Evolutionary conservation across 2,888 invertebrate genomes (phyloP).

Genomic region (Andrena marginata): DNA sequence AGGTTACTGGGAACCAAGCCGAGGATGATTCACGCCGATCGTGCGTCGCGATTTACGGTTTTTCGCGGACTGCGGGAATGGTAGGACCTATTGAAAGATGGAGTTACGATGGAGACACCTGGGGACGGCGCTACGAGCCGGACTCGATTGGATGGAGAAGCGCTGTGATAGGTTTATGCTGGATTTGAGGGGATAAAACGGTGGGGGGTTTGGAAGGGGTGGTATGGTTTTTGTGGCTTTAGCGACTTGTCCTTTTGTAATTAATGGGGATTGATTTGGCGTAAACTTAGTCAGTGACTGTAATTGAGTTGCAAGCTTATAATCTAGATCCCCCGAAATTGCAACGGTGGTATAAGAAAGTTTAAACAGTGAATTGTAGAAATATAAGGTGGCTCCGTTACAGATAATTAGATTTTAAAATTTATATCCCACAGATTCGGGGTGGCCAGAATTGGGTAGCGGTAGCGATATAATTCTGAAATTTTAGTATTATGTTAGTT

Average conservation of each 20-base stretch:
- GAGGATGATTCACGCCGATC: constrained; percentile 18
- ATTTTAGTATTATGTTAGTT: too few relatives aligned
- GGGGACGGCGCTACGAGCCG: neutral
- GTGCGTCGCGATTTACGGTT: neutral
- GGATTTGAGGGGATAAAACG: neutral
- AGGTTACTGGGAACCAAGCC: constrained; percentile 4
- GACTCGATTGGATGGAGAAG: neutral
- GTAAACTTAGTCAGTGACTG: too few relatives aligned
- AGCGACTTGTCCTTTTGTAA: neutral
- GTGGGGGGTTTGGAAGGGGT: neutral
- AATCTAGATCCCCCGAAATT: too few relatives aligned
- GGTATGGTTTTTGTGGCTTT: neutral
- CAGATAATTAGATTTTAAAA: too few relatives aligned
- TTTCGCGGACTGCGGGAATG: neutral
- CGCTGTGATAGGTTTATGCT: neutral
- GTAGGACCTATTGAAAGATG: neutral
- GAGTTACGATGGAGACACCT: neutral
- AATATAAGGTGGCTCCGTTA: too few relatives aligned
- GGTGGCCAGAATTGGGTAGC: too few relatives aligned
- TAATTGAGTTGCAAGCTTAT: too few relatives aligned
- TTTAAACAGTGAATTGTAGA: too few relatives aligned
- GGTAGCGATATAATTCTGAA: too few relatives aligned
- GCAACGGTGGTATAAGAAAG: too few relatives aligned
- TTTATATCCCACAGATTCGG: too few relatives aligned
- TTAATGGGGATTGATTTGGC: too few relatives aligned